Conservation (phyloP, 2,797 vertebrate genomes). For the Prionace glauca region DNA sequence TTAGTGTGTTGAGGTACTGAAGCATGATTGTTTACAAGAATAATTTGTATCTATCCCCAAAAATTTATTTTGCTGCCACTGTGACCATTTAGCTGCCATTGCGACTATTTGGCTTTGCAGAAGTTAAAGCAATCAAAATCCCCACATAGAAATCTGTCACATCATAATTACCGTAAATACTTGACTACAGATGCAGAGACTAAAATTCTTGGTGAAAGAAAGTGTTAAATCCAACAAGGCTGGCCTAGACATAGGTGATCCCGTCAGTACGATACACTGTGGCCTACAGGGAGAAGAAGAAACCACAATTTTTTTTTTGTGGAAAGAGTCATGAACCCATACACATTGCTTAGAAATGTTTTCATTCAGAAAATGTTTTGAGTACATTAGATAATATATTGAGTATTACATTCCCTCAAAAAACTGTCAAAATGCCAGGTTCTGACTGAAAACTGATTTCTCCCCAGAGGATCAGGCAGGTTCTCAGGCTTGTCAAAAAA, state of each 20-base stretch:
- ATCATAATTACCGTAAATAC: conserved; percentile 73
- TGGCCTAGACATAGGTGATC: conserved; percentile 74
- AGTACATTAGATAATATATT: background rate
- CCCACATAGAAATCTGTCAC: background rate
- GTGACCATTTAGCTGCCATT: background rate
- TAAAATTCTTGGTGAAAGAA: conserved; percentile 80
- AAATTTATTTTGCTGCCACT: background rate
- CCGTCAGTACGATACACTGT: conserved; percentile 81
- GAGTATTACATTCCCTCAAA: too few species aligned
- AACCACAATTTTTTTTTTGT: background rate
- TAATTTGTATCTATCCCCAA: background rate
- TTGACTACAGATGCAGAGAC: conserved; percentile 84
- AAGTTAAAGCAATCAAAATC: background rate
- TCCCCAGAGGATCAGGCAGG: too few species aligned
- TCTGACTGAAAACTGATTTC: too few species aligned
- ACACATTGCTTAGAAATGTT: background rate
- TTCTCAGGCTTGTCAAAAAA: too few species aligned
- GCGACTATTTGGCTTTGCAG: background rate
- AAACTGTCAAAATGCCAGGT: too few species aligned
- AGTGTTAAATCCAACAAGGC: conserved; percentile 85
- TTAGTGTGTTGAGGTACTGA: background rate
- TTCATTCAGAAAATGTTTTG: background rate
- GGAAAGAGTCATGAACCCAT: background rate
- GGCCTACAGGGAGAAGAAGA: conserved; percentile 61
- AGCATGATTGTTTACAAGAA: background rate